phyloP scores from a whole-genome alignment of 2,888 invertebrate species.

The Rhopalosiphum nymphaeae region DNA sequence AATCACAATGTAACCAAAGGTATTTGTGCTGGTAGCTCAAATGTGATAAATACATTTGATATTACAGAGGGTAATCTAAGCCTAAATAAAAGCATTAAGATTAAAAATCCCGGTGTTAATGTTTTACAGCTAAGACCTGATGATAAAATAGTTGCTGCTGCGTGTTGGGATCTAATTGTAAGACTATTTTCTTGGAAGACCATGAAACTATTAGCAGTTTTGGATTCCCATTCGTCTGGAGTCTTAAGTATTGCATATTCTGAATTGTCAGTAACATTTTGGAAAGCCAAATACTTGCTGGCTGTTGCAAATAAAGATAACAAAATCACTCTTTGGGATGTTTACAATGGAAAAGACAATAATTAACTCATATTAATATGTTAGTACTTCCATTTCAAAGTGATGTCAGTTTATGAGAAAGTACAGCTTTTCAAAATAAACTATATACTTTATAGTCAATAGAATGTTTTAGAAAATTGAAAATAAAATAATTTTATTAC shows the following conservation, averaged over 20 bases:
- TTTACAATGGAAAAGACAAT: slow-evolving; percentile 72
- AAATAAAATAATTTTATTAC: neutral
- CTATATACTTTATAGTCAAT: neutral
- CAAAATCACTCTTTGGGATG: slow-evolving; percentile 83
- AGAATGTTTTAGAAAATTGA: neutral
- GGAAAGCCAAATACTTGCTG: slow-evolving; percentile 81
- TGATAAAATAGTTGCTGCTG: slow-evolving; percentile 80
- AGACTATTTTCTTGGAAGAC: slow-evolving; percentile 85
- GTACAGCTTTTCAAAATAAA: neutral
- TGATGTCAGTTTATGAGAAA: neutral
- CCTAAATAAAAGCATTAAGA: slow-evolving; percentile 73
- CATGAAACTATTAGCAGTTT: slow-evolving; percentile 78
- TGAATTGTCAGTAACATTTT: slow-evolving; percentile 75
- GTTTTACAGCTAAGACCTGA: slow-evolving; percentile 79
- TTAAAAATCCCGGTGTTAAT: slow-evolving; percentile 83
- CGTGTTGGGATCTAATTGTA: slow-evolving; percentile 83
- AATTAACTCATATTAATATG: neutral
- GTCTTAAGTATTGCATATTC: slow-evolving; percentile 83
- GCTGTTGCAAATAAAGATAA: slow-evolving; percentile 83
- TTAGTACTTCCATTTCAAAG: neutral
- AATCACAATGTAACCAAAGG: slow-evolving; percentile 78
- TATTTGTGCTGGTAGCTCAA: slow-evolving; percentile 77
- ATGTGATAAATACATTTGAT: slow-evolving; percentile 76
- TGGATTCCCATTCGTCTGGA: slow-evolving; percentile 80
- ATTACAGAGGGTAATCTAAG: slow-evolving; percentile 72